Percentiles rank a stretch among this genome's conserved stretches.
phyloP scores from a whole-genome alignment of 2,113 vertebrate species.

The Sturnus vulgaris region DNA sequence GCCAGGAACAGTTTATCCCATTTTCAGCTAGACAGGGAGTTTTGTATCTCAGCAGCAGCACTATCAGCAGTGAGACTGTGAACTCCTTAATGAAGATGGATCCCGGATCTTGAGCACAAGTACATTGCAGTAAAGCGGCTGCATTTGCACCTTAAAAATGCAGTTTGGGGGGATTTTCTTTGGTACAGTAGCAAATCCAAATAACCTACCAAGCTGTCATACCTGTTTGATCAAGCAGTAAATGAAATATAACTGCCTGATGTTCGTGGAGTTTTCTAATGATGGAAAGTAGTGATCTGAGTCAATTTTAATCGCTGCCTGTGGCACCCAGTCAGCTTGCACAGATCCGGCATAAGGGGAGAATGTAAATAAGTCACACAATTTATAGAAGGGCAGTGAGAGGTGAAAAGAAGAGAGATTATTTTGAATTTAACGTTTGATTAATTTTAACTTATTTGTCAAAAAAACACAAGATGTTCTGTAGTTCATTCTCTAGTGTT shows the following conservation, averaged over 20 bases:
- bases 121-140: not conserved
- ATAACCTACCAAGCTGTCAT: not conserved
- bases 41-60: not conserved
- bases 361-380: not conserved
- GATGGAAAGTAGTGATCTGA: not conserved
- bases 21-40: not conserved
- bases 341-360: not conserved
- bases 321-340: not conserved
- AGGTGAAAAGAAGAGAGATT: not conserved
- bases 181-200: not conserved
- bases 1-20: not conserved
- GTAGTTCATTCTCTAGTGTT: not conserved
- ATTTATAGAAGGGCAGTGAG: not conserved
- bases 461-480: not conserved
- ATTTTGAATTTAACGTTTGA: not conserved
- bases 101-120: not conserved
- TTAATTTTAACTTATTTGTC: not conserved
- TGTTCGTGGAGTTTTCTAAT: not conserved
- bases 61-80: not conserved
- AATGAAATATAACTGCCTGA: constrained; percentile 1
- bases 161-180: not conserved
- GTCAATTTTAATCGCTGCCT: not conserved
- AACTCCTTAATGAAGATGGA: not conserved
- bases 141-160: not conserved
- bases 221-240: not conserved